Percentiles rank a stretch among this genome's conserved stretches.
phyloP scores from a whole-genome alignment of 2,113 vertebrate genomes.

The Ictidomys tridecemlineatus region DNA sequence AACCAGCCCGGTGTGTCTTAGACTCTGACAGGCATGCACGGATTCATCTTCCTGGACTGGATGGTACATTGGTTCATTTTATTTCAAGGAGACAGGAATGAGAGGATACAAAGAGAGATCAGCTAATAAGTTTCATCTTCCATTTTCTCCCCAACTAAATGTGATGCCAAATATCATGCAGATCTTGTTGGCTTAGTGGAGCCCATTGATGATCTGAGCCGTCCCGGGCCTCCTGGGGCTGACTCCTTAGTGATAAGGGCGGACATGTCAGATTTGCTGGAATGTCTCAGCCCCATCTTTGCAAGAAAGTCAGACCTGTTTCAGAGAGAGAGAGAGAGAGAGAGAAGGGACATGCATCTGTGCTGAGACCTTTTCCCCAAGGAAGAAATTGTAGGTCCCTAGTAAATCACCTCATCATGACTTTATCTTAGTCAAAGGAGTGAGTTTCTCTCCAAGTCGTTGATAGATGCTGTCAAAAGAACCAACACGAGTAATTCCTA shows the following conservation, averaged over 20 bases:
- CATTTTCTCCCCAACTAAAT: not conserved
- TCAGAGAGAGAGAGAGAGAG: too few species aligned
- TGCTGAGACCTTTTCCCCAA: not conserved
- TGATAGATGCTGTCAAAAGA: not conserved
- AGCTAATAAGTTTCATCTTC: not conserved
- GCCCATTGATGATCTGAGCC: not conserved
- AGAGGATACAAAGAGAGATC: not conserved
- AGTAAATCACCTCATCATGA: not conserved
- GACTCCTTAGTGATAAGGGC: not conserved
- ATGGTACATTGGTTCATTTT: not conserved
- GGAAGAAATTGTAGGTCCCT: not conserved
- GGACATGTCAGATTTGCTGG: not conserved
- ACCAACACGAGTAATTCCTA: not conserved
- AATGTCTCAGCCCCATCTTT: not conserved
- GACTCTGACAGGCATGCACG: not conserved
- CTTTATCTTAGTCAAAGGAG: not conserved
- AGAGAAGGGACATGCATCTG: not conserved
- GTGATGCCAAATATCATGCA: too few species aligned
- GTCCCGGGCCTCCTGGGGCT: not conserved
- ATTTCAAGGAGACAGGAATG: not conserved
- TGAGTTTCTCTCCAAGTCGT: not conserved
- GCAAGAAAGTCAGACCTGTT: not conserved
- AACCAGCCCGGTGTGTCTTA: not conserved
- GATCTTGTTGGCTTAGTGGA: not conserved
- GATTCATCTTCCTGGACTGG: not conserved